Base-by-base conservation (phyloP, 2,888 invertebrate genomes). In the Hipparchia sbordonii region DNA sequence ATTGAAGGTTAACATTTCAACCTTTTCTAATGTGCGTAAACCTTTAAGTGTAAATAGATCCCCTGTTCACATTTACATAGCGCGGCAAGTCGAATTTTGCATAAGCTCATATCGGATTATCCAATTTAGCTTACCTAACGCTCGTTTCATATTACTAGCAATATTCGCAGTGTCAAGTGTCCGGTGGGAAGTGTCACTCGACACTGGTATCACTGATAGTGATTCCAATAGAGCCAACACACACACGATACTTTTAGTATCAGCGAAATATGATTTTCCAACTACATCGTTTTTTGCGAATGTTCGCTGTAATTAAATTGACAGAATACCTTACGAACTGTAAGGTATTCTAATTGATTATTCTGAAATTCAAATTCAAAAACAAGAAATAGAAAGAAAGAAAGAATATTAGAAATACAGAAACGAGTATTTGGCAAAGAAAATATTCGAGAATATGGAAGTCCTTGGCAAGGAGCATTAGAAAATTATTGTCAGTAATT, bases 171-270 rank as follows among this genome's bases (percentile, higher is more conserved):
- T 72, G 48, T 72, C 68, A n/a, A 51, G 56, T 70, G 60, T 61
- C 71, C 60, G 45, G 70, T 75, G 75, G 73, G 74, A 75, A 74
- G 60, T 54, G 67, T 70, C 63, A 65, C 39, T 67, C 63, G 66
- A 63, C 57, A 67, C 79, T 84, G 83, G 85, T 79, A 89, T 81
- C 83, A 81, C 84, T 72, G 80, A 79, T 81, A 81, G 77, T 77
- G 80, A 83, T 83, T 84, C 82, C 84, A 85, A 57, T 7, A 57
- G 57, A 13, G 23, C 23, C 57, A 57, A 57, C n/a, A 7, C 13
- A 56, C n/a, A 56, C 56, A 13, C 56, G 13, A 52, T 13, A 13
- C 13, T 57, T 57, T 57, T 8, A 57, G 13, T 7, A n/a, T 57
- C 23, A 23, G 8, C 57, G 23, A 23, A 8, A 23, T 12, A 5